Evolutionary conservation across 2,888 invertebrate genomes (phyloP), one percentile per base, ranked within the genome.

Genomic region (Zelleria hepariella): DNA sequence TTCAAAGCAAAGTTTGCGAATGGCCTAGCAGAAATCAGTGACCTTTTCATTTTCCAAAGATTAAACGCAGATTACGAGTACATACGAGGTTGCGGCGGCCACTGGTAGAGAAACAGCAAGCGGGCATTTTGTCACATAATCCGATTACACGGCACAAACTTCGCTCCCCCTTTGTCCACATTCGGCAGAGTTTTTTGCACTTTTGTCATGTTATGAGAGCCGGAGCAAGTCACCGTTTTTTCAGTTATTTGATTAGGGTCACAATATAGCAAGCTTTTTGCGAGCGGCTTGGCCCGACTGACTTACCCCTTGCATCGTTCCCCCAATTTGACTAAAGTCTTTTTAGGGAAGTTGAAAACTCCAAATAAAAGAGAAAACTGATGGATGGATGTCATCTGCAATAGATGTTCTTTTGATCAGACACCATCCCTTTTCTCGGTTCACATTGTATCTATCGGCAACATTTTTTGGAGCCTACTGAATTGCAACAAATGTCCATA

Each of bases 121-220:
- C 66, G 68, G 68, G 71, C 73, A 75, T 78, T 80, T 77, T 75
- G 73, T 74, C 72, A 68, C 69, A 69, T 78, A 80, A 80, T 77
- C 73, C 72, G 75, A 80, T 80, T 80, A 79, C 18, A 65, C 68
- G 68, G 67, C 67, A 68, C 67, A 63, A 69, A 72, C 70, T 70
- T 66, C 64, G 64, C 51, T 51, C 20, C 23, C 51, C 67, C 67
- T 67, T 61, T 62, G 63, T 65, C 66, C 65, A 66, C 68, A 68
- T 68, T 68, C 66, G 64, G 63, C 65, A 65, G 62, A 60, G 62
- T 60, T 67, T 69, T 72, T 66, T 63, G 62, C 26, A 62, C 51
- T 51, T 42, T 42, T 32, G 32, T 42, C 32, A 42, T 5, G 20
- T 51, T 51, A 20, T 2, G 51, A 23, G 51, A 20, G 32, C 32